Evolutionary conservation across 2,113 vertebrate genomes (phyloP), one percentile per base, ranked within the genome.

Genomic region (Acanthisitta chloris): DNA sequence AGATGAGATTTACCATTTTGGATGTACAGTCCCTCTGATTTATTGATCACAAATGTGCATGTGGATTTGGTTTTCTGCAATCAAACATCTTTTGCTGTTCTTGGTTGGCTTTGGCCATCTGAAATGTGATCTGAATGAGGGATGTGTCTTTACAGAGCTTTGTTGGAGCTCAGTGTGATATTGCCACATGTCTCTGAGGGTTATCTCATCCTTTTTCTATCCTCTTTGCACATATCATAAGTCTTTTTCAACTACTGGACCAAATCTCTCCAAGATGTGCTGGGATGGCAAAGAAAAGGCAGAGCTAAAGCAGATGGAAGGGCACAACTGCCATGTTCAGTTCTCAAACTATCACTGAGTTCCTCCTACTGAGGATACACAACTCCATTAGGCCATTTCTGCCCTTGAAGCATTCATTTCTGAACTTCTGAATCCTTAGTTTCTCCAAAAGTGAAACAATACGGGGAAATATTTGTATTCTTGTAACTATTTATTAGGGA

Each of bases 141-240:
- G 31, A 15, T n/a, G n/a, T n/a, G n/a, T n/a, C n/a, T n/a, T n/a
- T n/a, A n/a, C 20, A 4, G n/a, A n/a, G 11, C 54, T 67, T n/a
- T 65, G 45, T 29, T 58, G 82, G 57, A 84, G 21, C 33, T 62
- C 58, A 9, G 8, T 5, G 23, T 0, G 0, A 4, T 5, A 6
- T 9, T n/a, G 33, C 21, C 23, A 2, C 5, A 0, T 2, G 8
- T 3, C 36, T 66, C 36, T 49, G 20, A 14, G 45, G 7, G 8
- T 43, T 81, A 1, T 9, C 26, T 43, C 28, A 4, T 82, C 14
- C 9, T 36, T 54, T 8, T 23, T 62, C 12, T 4, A 34, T 79
- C 55, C 29, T 61, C 19, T 14, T 10, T 61, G 42, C 19, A 9
- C 28, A 33, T 23, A 38, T 34, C 8, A 1, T 12, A 42, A 34